Conservation (phyloP, 2,797 vertebrate species). For the Poecilia wingei region DNA sequence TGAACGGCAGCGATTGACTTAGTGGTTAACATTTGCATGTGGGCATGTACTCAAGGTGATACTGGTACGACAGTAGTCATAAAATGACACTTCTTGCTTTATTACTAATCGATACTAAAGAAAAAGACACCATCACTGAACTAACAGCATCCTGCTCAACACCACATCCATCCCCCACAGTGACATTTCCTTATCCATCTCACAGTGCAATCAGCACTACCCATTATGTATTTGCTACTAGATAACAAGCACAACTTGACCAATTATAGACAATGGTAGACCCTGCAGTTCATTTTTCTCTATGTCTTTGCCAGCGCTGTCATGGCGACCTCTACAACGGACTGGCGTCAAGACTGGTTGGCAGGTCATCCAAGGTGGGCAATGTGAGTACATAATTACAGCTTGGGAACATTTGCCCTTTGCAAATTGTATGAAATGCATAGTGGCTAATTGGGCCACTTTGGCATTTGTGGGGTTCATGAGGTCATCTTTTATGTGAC, state of each 20-base stretch:
- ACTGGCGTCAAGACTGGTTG: slow-evolving; percentile 72
- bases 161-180: slow-evolving; percentile 58
- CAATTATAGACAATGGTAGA: slow-evolving; percentile 77
- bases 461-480: slow-evolving; percentile 80
- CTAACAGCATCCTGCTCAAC: slow-evolving; percentile 55
- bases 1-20: slow-evolving; percentile 2
- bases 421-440: slow-evolving; percentile 83
- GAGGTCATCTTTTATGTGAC: slow-evolving; percentile 79
- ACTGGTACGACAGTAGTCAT: slow-evolving; percentile 18
- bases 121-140: slow-evolving; percentile 25
- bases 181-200: slow-evolving; percentile 73
- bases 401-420: slow-evolving; percentile 82
- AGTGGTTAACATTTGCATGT: slow-evolving; percentile 13
- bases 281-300: slow-evolving; percentile 64
- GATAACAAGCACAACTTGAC: slow-evolving; percentile 76
- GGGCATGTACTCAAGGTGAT: slow-evolving; percentile 4
- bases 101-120: slow-evolving; percentile 42
- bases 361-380: slow-evolving; percentile 75
- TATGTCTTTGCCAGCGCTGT: slow-evolving; percentile 71
- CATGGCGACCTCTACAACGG: slow-evolving; percentile 73
- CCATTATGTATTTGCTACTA: slow-evolving; percentile 74
- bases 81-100: slow-evolving; percentile 34
- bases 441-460: slow-evolving; percentile 83
- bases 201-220: slow-evolving; percentile 68
- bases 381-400: slow-evolving; percentile 82